phyloP scores from a whole-genome alignment of 2,113 vertebrate genomes.

The Syngnathus typhle region DNA sequence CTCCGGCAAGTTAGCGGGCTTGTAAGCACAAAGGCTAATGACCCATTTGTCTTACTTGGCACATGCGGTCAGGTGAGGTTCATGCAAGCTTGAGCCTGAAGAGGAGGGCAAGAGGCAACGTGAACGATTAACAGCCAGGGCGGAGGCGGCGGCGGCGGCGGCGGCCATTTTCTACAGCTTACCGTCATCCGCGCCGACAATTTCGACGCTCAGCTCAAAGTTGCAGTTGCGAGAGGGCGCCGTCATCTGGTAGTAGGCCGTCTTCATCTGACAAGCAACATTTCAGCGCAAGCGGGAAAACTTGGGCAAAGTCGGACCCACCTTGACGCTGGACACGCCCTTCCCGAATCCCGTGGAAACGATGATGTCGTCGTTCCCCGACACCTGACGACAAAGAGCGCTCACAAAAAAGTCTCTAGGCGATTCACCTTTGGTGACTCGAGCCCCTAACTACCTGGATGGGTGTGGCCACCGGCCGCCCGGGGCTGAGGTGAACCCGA shows the following conservation, averaged over 20 bases:
- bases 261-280: constrained; percentile 74
- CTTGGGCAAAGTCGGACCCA: constrained; percentile 53
- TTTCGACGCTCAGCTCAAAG: constrained; percentile 72
- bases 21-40: background rate
- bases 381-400: constrained; percentile 44
- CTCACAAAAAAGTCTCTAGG: background rate
- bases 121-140: background rate
- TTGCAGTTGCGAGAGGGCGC: constrained; percentile 69
- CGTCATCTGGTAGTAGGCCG: constrained; percentile 75
- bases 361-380: constrained; percentile 52
- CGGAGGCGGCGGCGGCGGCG: fast-evolving
- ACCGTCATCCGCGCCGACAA: constrained; percentile 21
- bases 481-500: constrained; percentile 65
- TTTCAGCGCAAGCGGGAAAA: background rate
- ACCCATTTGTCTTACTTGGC: constrained; percentile 76
- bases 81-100: constrained; percentile 33
- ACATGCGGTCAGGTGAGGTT: constrained; percentile 76
- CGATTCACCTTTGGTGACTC: background rate
- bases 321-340: constrained; percentile 82
- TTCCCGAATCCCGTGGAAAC: constrained; percentile 73
- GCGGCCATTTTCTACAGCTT: background rate
- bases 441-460: constrained; percentile 39
- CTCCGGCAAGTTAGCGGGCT: background rate
- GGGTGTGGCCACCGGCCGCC: constrained; percentile 67
- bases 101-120: constrained; percentile 12